Evolutionary conservation across 1,140 invertebrate genomes (phyloP).

Genomic region (Bombus difficillimus): DNA sequence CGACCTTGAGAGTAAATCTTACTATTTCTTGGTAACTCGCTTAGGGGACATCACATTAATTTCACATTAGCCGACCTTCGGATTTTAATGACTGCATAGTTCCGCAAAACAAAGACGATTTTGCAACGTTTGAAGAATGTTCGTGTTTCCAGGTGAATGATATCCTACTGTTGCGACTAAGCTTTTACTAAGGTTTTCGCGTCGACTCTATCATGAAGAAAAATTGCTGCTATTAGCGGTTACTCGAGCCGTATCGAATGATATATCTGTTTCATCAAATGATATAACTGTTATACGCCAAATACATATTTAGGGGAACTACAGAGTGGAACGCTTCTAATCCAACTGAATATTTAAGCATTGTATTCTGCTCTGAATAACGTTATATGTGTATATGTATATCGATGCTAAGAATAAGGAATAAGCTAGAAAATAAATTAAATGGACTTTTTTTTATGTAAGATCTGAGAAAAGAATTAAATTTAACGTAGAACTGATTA

Average conservation of each 20-base stretch:
- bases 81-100: background rate
- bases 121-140: background rate
- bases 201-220: background rate
- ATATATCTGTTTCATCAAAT: background rate
- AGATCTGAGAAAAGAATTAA: background rate
- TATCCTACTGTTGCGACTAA: background rate
- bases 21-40: background rate
- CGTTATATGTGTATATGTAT: background rate
- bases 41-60: conserved; percentile 13
- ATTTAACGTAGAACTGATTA: background rate
- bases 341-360: background rate
- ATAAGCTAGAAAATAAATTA: background rate
- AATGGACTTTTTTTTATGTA: background rate
- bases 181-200: no score
- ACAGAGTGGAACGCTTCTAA: background rate
- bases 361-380: background rate
- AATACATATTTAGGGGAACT: background rate
- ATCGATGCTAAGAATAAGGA: background rate
- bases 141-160: background rate
- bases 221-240: background rate
- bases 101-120: background rate
- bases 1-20: conserved; percentile 2
- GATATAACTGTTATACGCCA: background rate
- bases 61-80: conserved; percentile 17
- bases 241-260: background rate